A percentile compares a stretch with the other conserved stretches of the same genome.
These are phyloP conservation scores for Clinocottus analis DNA, from an alignment of 2,113 vertebrate species.

Conservation along the genomic window DNA sequence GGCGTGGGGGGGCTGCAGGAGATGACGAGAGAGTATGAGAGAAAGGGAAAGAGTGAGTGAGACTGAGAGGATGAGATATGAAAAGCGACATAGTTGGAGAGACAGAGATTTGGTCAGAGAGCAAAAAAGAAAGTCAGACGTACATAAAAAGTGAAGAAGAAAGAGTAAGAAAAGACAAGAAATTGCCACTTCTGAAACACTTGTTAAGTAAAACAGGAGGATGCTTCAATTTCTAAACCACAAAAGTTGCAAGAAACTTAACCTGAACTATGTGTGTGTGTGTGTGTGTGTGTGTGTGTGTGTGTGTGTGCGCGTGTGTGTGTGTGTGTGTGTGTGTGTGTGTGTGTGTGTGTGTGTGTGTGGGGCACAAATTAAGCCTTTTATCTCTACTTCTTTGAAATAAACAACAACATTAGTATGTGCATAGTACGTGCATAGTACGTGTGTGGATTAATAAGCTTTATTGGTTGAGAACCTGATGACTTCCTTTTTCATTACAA, in stretches of 20 bases:
- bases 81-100: conserved; percentile 20
- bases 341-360: too few species aligned
- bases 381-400: neutral
- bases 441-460: too few species aligned
- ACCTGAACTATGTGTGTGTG: neutral
- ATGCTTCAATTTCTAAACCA: neutral
- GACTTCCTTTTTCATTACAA: neutral
- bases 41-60: conserved; percentile 5
- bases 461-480: neutral
- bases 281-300: too few species aligned
- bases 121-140: neutral
- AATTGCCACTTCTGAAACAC: neutral
- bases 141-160: conserved; percentile 49
- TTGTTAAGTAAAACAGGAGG: neutral
- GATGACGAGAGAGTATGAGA: conserved; percentile 7
- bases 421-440: too few species aligned
- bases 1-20: conserved; percentile 8
- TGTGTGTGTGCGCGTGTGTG: too few species aligned
- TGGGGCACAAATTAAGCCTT: neutral
- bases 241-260: neutral
- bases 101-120: conserved; percentile 8
- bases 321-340: too few species aligned
- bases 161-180: neutral
- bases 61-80: conserved; percentile 28
- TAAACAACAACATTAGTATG: neutral